Evolutionary conservation across 2,888 invertebrate genomes (phyloP).

Genomic region (Cylindroiulus punctatus): DNA sequence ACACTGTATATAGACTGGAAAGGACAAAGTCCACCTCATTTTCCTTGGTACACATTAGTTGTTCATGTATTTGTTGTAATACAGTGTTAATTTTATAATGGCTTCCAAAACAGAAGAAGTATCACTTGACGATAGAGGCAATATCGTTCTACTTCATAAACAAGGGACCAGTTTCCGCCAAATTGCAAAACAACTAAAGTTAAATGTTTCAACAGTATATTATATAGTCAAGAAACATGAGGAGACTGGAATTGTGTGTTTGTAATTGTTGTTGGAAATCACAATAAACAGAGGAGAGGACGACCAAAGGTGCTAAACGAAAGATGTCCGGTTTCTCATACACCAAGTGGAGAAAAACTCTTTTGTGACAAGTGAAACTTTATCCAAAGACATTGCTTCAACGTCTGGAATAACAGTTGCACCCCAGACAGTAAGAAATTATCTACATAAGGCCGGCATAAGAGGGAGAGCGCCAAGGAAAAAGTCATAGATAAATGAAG

Average conservation of each 20-base stretch:
- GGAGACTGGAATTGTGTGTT: constrained; percentile 8
- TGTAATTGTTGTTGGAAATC: too few relatives aligned
- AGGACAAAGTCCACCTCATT: not conserved
- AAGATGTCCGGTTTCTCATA: not conserved
- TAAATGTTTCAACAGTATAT: constrained; percentile 4
- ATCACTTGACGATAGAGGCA: not conserved
- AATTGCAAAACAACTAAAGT: constrained; percentile 7
- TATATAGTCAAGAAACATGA: not conserved
- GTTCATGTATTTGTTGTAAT: not conserved
- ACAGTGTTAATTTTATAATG: not conserved
- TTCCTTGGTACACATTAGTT: not conserved
- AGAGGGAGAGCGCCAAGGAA: too few relatives aligned
- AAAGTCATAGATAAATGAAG: too few relatives aligned
- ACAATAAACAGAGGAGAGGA: not conserved
- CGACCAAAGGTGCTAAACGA: not conserved
- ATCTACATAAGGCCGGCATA: too few relatives aligned
- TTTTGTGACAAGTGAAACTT: constrained; percentile 1
- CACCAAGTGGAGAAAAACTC: not conserved
- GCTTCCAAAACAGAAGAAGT: not conserved
- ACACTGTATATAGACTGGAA: too few relatives aligned
- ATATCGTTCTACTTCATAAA: not conserved
- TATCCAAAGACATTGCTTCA: not conserved
- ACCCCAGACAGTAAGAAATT: too few relatives aligned
- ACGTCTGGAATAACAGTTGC: not conserved
- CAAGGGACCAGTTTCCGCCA: constrained; percentile 17